Conservation (phyloP, 37 sponge, comb jelly and placozoan species). For the Aplysina aerophoba region DNA sequence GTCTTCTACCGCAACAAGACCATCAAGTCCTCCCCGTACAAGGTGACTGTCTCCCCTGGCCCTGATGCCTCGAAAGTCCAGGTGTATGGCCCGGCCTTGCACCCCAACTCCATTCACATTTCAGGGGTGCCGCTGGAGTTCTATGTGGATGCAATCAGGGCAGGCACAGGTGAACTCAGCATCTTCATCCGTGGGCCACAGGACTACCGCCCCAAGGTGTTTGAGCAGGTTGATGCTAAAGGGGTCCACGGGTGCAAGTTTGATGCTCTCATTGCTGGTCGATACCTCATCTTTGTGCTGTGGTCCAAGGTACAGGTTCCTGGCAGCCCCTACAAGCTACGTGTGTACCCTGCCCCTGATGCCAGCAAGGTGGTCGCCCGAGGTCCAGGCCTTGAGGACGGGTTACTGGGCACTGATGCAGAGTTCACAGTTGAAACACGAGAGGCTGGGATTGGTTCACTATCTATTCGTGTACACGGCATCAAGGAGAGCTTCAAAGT, state of each 20-base stretch:
- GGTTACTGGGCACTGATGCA: slow-evolving; percentile 23
- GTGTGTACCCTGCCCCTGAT: slow-evolving; percentile 82
- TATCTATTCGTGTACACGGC: slow-evolving; percentile 84
- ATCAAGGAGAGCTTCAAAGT: slow-evolving; percentile 87
- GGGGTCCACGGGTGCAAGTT: slow-evolving; percentile 77
- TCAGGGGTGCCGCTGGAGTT: slow-evolving; percentile 46
- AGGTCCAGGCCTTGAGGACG: slow-evolving; percentile 78
- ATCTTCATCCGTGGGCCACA: slow-evolving; percentile 34
- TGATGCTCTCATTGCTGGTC: slow-evolving; percentile 76
- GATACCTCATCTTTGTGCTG: slow-evolving; percentile 72
- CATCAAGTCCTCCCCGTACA: slow-evolving; percentile 37
- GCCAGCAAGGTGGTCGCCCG: slow-evolving; percentile 81
- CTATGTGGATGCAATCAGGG: slow-evolving; percentile 35
- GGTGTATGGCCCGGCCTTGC: slow-evolving; percentile 37
- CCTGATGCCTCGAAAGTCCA: slow-evolving; percentile 37
- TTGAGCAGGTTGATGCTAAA: slow-evolving; percentile 66
- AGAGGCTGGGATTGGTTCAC: slow-evolving; percentile 86
- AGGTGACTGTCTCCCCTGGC: slow-evolving; percentile 10
- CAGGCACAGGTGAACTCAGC: slow-evolving; percentile 34
- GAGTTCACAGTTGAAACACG: slow-evolving; percentile 83
- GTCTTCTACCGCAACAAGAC: slow-evolving; percentile 33
- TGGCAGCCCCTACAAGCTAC: slow-evolving; percentile 81
- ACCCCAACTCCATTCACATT: slow-evolving; percentile 8
- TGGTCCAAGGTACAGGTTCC: slow-evolving; percentile 88
- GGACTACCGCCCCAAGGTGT: slow-evolving; percentile 52